Conservation (phyloP, 2,888 invertebrate genomes). For the Conops quadrifasciatus region DNA sequence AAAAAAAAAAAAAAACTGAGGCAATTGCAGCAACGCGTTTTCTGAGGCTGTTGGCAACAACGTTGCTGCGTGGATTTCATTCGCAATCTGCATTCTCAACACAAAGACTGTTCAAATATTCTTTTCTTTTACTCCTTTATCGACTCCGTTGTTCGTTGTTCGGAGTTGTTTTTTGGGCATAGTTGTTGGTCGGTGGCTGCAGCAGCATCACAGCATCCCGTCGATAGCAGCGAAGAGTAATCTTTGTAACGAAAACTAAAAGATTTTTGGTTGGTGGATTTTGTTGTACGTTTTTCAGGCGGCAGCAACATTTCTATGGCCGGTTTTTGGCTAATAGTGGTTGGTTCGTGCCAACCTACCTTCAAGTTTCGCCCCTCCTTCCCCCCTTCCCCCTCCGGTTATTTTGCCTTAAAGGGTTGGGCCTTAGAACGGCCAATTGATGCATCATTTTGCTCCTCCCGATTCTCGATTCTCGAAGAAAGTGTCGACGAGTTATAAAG, state of each 20-base stretch:
- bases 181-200: conserved; percentile 2
- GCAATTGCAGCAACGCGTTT: background rate
- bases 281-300: conserved; percentile 50
- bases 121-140: background rate
- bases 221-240: conserved; percentile 54
- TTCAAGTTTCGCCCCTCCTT: too few species aligned
- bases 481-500: too few species aligned
- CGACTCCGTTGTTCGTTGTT: background rate
- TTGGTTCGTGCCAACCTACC: background rate
- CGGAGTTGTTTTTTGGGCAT: background rate
- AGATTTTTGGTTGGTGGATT: conserved; percentile 59
- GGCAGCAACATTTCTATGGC: background rate
- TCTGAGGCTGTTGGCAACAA: background rate
- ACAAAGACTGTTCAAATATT: background rate
- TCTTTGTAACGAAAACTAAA: conserved; percentile 55
- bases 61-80: conserved; percentile 47
- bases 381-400: too few species aligned
- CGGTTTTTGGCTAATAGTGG: conserved; percentile 4
- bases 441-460: too few species aligned
- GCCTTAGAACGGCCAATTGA: too few species aligned
- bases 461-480: too few species aligned
- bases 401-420: too few species aligned
- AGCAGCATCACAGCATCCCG: conserved; percentile 41
- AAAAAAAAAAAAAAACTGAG: background rate
- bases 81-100: conserved; percentile 42